Base-by-base conservation (phyloP, 2,113 vertebrate genomes). In the Dendropsophus ebraccatus region DNA sequence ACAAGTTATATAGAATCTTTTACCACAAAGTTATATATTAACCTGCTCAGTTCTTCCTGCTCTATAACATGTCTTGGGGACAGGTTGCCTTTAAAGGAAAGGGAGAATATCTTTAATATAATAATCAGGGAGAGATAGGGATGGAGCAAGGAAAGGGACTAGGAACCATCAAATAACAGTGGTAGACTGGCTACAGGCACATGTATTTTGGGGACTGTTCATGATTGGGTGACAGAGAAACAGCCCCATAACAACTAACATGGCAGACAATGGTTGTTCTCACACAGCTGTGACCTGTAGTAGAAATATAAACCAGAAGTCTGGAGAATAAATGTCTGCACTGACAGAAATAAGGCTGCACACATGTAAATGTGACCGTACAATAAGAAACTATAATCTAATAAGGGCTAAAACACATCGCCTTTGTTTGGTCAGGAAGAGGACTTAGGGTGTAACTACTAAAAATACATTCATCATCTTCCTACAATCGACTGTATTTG, bases 401-500 rank as follows among this genome's bases (percentile, higher is more conserved):
- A 54, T 77, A 35, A 58, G 21, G 13, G 10, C 32, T 60, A n/a
- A n/a, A n/a, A n/a, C 77, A 80, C 54, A 62, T n/a, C 41, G 32
- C 45, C 77, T 62, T 80, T 80, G 77, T 81, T 81, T 65, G 9
- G n/a, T 28, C 16, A 47, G 56, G 56, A 81, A 41, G 23, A 37
- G 56, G n/a, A 49, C 58, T 81, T 25, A 65, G 56, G 56, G 56
- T 81, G 56, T 81, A 30, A 47, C 56, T 62, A 19, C 78, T 81
- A 81, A 81, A 80, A 80, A 80, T 62, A 80, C 77, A 80, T 80
- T 80, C 62, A 80, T 62, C 77, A 80, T 80, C 54, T n/a, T 80
- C 35, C 77, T 80, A 60, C 77, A 80, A 62, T 28, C 23, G 77
- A 80, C 56, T 17, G 2, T 47, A 28, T 65, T 81, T 81, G 35